These are phyloP conservation scores for Odocoileus virginianus DNA, from an alignment of 2,113 vertebrate genomes.

Conservation along the genomic window DNA sequence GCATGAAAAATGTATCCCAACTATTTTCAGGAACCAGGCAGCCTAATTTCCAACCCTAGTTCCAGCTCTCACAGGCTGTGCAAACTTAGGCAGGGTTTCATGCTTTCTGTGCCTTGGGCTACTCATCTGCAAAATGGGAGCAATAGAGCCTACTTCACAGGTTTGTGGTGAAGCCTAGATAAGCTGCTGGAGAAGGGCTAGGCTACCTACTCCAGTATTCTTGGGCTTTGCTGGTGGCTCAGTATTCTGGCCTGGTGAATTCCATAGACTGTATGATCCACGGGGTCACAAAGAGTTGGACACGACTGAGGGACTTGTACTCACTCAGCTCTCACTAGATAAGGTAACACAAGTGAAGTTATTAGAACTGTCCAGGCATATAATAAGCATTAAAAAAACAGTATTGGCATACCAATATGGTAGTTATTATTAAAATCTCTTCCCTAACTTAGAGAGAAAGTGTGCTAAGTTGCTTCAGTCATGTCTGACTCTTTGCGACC, in stretches of 20 bases:
- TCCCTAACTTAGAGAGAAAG: background rate
- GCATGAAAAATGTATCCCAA: background rate
- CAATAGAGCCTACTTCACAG: background rate
- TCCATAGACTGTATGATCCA: background rate
- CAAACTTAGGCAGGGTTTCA: background rate
- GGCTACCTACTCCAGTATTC: background rate
- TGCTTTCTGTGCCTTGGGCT: background rate
- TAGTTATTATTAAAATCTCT: background rate
- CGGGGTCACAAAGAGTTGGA: background rate
- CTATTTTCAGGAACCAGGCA: background rate
- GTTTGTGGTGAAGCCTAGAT: background rate
- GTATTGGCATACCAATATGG: background rate
- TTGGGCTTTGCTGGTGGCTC: background rate
- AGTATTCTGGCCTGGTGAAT: background rate
- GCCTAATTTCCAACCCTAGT: background rate
- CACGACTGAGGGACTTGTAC: background rate
- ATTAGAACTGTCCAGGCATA: background rate
- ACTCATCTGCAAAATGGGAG: background rate
- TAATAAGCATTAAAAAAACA: background rate
- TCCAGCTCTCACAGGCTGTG: background rate
- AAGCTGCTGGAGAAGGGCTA: background rate
- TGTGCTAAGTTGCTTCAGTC: background rate
- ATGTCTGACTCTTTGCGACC: background rate
- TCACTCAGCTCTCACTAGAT: background rate
- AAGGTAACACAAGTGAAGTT: background rate